These are phyloP conservation scores for Tenthredo amoena DNA, from an alignment of 2,888 invertebrate genomes.

Conservation along the genomic window DNA sequence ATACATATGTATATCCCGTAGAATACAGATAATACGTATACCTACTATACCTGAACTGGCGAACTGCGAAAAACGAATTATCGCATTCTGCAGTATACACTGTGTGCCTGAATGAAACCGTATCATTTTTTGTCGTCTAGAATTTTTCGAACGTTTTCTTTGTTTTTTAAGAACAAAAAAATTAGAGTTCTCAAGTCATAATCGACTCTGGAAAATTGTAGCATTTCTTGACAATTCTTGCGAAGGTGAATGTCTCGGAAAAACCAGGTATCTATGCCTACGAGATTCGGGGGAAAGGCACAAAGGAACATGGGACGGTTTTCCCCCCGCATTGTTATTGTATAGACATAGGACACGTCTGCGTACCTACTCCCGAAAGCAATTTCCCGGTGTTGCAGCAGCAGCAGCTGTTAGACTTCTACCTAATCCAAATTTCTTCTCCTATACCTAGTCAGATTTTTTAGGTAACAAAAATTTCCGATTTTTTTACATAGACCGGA, in stretches of 20 bases:
- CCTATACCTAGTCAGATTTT: background rate
- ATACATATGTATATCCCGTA: background rate
- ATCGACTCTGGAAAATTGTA: background rate
- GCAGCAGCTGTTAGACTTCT: background rate
- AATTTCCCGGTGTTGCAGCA: background rate
- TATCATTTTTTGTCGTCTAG: background rate
- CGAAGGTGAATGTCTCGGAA: background rate
- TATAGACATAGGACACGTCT: background rate
- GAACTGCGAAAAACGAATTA: background rate
- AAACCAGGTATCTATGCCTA: background rate
- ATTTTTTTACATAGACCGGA: background rate
- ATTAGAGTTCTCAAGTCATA: background rate
- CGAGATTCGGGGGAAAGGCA: background rate
- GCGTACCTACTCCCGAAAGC: background rate
- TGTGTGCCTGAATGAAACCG: background rate
- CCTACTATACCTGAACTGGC: background rate
- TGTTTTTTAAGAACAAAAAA: too few species aligned
- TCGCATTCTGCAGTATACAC: constrained; percentile 2
- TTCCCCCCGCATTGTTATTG: background rate
- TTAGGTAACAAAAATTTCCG: background rate
- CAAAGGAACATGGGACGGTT: background rate
- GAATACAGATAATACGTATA: background rate
- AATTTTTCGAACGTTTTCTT: background rate
- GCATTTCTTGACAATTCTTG: background rate
- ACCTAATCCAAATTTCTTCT: background rate